Conservation (phyloP, 2,888 invertebrate species). For the Notodromas monacha region DNA sequence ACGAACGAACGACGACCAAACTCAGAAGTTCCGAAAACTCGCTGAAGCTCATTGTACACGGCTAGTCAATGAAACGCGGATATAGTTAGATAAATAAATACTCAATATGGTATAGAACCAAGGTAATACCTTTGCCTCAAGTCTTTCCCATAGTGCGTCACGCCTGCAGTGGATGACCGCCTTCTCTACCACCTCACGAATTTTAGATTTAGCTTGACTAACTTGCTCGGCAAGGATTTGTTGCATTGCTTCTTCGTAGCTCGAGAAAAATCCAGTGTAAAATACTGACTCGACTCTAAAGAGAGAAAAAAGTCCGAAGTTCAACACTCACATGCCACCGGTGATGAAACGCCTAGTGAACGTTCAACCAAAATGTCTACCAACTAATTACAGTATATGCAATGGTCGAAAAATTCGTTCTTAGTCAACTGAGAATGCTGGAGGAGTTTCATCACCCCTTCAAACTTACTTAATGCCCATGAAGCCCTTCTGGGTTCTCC, state of each 20-base stretch:
- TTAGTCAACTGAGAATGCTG: no score
- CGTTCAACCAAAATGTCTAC: no score
- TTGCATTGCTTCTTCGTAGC: conserved; percentile 30
- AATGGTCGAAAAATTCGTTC: no score
- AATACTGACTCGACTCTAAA: neutral
- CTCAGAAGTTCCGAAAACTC: conserved; percentile 16
- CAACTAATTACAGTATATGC: no score
- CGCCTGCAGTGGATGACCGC: conserved; percentile 16
- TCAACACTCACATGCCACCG: no score
- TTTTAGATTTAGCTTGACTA: conserved; percentile 10
- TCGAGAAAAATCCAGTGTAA: conserved; percentile 32
- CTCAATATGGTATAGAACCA: no score
- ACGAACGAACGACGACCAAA: conserved; percentile 12
- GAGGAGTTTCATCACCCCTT: no score
- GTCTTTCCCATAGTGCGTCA: conserved; percentile 16
- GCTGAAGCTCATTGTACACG: conserved; percentile 12
- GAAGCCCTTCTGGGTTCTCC: no score
- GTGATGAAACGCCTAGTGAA: no score
- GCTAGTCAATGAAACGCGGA: neutral
- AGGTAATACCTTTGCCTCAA: conserved; percentile 11
- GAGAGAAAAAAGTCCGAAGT: neutral
- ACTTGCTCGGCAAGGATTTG: conserved; percentile 19
- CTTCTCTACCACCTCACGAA: conserved; percentile 14
- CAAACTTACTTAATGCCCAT: neutral
- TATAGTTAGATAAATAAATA: no score